A percentile compares a stretch with the other conserved stretches of the same genome.
Conservation (phyloP, 2,888 invertebrate genomes). For the Nymphalis urticae region DNA sequence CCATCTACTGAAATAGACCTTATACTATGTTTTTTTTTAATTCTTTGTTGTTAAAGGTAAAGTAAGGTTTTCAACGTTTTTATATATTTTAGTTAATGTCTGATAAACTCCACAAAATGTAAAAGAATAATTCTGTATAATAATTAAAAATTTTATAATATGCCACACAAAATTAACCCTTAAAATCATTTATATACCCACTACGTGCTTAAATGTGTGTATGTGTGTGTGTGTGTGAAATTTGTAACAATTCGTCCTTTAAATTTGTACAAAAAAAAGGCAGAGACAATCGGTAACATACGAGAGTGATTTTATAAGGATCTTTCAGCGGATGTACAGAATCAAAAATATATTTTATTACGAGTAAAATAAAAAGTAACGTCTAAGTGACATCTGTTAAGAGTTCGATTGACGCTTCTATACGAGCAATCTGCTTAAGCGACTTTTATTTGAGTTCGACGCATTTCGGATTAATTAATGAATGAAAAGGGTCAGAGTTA, state of each 20-base stretch:
- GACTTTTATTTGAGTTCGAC: slow-evolving; percentile 68
- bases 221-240: background rate
- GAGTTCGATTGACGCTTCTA: slow-evolving; percentile 63
- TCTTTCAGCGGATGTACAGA: background rate
- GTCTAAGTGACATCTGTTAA: slow-evolving; percentile 48
- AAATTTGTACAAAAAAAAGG: no score
- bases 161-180: no score
- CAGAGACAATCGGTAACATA: no score
- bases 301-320: no score
- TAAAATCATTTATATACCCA: background rate
- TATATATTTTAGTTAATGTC: no score
- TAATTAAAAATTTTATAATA: no score
- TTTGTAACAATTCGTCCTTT: background rate
- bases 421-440: slow-evolving; percentile 67
- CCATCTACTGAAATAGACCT: no score
- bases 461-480: slow-evolving; percentile 74
- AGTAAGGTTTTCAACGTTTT: no score
- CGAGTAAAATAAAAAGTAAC: background rate
- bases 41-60: no score
- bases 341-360: slow-evolving; percentile 2
- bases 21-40: no score
- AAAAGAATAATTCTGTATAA: no score
- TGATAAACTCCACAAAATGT: no score
- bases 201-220: background rate
- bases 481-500: slow-evolving; percentile 72